A percentile compares a stretch with the other conserved stretches of the same genome.
Evolutionary conservation across 2,113 vertebrate species (phyloP).

Genomic region (Psittacara wagleri): DNA sequence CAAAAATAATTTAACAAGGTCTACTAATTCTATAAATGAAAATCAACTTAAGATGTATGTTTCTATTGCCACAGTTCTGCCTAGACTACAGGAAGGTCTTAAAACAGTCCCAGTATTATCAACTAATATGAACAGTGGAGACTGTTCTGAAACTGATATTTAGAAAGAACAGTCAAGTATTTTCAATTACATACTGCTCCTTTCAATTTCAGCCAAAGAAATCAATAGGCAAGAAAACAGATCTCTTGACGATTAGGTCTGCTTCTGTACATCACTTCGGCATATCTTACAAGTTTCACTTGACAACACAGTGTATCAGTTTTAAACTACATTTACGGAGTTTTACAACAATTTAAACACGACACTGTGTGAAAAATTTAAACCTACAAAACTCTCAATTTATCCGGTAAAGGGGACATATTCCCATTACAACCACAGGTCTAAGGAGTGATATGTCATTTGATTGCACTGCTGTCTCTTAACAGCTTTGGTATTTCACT

Average conservation of each 20-base stretch:
- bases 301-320: not conserved
- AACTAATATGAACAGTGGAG: slow-evolving; percentile 5
- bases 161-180: slow-evolving; percentile 18
- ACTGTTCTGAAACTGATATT: slow-evolving; percentile 52
- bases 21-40: slow-evolving; percentile 17
- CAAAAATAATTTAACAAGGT: not conserved
- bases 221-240: slow-evolving; percentile 15
- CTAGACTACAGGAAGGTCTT: slow-evolving; percentile 7
- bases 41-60: slow-evolving; percentile 29
- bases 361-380: not conserved
- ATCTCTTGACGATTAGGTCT: not conserved
- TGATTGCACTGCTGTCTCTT: not conserved
- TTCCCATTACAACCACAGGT: not conserved
- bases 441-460: not conserved
- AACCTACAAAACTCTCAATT: not conserved
- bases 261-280: not conserved
- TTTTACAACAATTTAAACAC: not conserved
- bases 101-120: slow-evolving; percentile 8
- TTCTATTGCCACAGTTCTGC: slow-evolving; percentile 39
- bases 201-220: not conserved
- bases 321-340: not conserved
- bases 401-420: not conserved
- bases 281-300: not conserved
- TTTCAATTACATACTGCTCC: slow-evolving; percentile 26
- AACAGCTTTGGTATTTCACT: not conserved